Evolutionary conservation across 2,113 vertebrate genomes (phyloP).

Genomic region (Otus sunia): DNA sequence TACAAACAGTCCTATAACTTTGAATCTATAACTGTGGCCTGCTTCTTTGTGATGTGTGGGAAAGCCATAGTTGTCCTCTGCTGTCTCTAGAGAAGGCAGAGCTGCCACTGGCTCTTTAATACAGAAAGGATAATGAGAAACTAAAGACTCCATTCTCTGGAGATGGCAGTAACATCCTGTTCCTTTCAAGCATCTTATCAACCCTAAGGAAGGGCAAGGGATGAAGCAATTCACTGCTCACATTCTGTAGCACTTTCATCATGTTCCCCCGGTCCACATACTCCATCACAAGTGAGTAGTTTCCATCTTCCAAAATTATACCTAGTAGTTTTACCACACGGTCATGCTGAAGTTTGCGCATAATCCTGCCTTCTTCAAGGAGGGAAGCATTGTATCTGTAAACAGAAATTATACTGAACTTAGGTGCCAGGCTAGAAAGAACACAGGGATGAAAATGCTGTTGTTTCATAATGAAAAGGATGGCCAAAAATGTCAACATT

Average conservation of each 20-base stretch:
- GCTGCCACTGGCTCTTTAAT: not conserved
- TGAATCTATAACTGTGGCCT: not conserved
- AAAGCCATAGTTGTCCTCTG: not conserved
- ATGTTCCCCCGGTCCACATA: slow-evolving; percentile 89
- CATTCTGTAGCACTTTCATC: slow-evolving; percentile 82
- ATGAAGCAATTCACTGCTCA: slow-evolving; percentile 61
- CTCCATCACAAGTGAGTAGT: slow-evolving; percentile 93
- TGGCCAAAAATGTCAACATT: not conserved
- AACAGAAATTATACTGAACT: not conserved
- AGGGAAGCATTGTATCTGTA: slow-evolving; percentile 81
- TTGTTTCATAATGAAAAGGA: not conserved
- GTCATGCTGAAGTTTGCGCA: slow-evolving; percentile 84
- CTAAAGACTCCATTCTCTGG: not conserved
- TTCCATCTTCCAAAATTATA: slow-evolving; percentile 87
- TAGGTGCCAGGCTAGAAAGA: not conserved
- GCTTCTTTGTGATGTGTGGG: not conserved
- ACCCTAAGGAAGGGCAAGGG: not conserved
- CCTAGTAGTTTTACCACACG: slow-evolving; percentile 91
- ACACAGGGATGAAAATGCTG: not conserved
- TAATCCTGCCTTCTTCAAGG: slow-evolving; percentile 89
- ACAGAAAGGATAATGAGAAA: not conserved
- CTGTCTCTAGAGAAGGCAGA: not conserved
- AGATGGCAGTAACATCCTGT: not conserved
- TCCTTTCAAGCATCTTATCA: not conserved
- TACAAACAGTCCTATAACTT: not conserved